Percentiles rank a stretch among this genome's conserved stretches.
phyloP scores from a whole-genome alignment of 2,888 invertebrate genomes.

The Hylaea fasciaria region DNA sequence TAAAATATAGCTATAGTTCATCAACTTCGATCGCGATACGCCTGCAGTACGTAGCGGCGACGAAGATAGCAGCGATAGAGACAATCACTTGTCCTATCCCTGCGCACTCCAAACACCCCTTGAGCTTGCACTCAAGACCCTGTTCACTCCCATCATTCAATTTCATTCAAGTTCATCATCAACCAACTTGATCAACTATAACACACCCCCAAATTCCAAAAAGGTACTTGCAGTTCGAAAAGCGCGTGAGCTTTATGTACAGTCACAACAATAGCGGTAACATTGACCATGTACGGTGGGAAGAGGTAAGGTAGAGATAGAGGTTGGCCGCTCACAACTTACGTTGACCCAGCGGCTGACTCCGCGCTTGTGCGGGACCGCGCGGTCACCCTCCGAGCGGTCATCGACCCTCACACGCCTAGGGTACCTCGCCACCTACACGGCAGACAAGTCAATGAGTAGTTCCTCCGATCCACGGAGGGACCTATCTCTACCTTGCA shows the following conservation, averaged over 20 bases:
- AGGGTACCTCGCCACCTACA: constrained; percentile 43
- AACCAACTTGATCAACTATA: not conserved
- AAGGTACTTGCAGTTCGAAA: constrained; percentile 37
- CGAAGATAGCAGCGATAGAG: too few relatives aligned
- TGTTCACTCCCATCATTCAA: too few relatives aligned
- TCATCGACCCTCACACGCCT: constrained; percentile 37
- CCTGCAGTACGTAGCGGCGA: too few relatives aligned
- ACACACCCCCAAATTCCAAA: constrained; percentile 27
- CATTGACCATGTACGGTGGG: constrained; percentile 32
- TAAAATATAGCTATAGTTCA: not conserved
- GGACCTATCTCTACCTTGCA: constrained; percentile 32
- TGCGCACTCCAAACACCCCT: too few relatives aligned
- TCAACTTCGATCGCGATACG: too few relatives aligned
- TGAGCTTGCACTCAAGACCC: too few relatives aligned
- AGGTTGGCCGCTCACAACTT: constrained; percentile 37
- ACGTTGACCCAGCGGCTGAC: constrained; percentile 45
- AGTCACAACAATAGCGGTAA: constrained; percentile 45
- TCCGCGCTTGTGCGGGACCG: constrained; percentile 34
- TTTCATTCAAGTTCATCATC: too few relatives aligned
- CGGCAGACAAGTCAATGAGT: constrained; percentile 38
- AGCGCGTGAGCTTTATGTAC: constrained; percentile 48
- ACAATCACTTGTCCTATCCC: too few relatives aligned
- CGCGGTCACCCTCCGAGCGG: constrained; percentile 27
- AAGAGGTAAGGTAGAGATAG: constrained; percentile 30
- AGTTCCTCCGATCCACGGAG: constrained; percentile 25